Base-by-base conservation (phyloP, 2,113 vertebrate species). In the Paedocypris sp. region DNA sequence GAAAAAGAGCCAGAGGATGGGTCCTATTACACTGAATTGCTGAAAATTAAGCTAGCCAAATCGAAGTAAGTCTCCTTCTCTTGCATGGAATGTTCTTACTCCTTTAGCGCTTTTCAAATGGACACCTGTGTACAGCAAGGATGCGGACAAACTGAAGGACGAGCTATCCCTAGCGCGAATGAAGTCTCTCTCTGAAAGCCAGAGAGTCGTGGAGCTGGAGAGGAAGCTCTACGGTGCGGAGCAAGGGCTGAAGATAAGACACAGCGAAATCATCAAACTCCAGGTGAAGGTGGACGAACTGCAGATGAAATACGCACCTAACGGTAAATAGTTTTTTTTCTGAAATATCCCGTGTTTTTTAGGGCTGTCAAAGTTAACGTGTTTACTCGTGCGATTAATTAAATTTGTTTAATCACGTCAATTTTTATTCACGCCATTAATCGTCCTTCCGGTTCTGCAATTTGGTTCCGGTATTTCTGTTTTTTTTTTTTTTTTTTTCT, bases 111-210 rank as follows among this genome's bases (percentile, higher is more conserved):
- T 11, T 31, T 11, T 53, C 13, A 3, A 19, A 22, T 15, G 16
- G 18, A 64, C 2, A 56, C 51, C 3, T 61, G 7, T 66, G 11
- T 48, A n/a, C 69, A 93, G 94, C 69, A 93, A 93, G 70, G 89
- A 90, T 69, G 82, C 73, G 1, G 90, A 92, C 73, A 80, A 82
- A 28, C 65, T 88, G 45, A 85, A 86, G 67, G 85, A 89, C 8
- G 92, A 98, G 64, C 77, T 97, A 1, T 95, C 91, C 19, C 77
- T 92, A 56, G 90, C 96, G 70, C 85, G 92, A 67, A 95, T 95
- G 90, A 97, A 95, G 72, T 85, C 91, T 54, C 74, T 98, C 33
- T 88, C 89, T 32, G 94, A 98, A 77, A 97, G 92, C 72, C 93
- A 98, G n/a, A 83, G 89, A 62, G 87, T 89, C 39, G 76, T 98